Percentiles rank a stretch among this genome's conserved stretches.
These are phyloP conservation scores for Patiria miniata DNA, from an alignment of 35 echinoderm and acorn worm species.

Conservation along the genomic window DNA sequence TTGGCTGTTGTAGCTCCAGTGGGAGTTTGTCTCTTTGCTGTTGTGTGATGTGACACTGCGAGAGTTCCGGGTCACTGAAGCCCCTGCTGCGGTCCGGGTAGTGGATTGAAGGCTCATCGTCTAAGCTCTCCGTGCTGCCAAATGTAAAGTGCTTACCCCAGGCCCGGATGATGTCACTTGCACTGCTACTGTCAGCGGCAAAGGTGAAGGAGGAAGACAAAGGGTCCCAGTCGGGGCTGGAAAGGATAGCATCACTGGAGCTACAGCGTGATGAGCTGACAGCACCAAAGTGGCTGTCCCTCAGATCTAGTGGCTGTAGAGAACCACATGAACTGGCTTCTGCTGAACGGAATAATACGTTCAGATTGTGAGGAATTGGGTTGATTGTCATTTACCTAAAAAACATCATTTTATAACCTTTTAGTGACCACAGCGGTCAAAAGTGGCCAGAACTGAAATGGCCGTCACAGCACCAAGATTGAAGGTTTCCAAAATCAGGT, in stretches of 20 bases:
- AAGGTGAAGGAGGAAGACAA: slow-evolving; percentile 57
- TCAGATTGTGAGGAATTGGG: too few species aligned
- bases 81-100: slow-evolving; percentile 49
- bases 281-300: not conserved
- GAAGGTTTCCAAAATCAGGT: too few species aligned
- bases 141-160: slow-evolving; percentile 88
- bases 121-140: slow-evolving; percentile 75
- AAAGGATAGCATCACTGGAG: slow-evolving; percentile 71
- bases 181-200: slow-evolving; percentile 71
- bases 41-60: not conserved
- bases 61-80: slow-evolving; percentile 37
- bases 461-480: too few species aligned
- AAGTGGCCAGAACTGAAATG: too few species aligned
- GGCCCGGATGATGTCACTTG: slow-evolving; percentile 67
- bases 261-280: slow-evolving; percentile 56
- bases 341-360: too few species aligned
- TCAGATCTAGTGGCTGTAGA: not conserved
- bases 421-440: too few species aligned
- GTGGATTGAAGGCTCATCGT: slow-evolving; percentile 68
- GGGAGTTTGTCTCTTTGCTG: not conserved
- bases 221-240: slow-evolving; percentile 63
- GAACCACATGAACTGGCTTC: not conserved
- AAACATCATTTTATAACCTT: too few species aligned
- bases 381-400: too few species aligned
- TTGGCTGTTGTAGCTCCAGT: not conserved